Percentiles rank a stretch among this genome's conserved stretches.
Evolutionary conservation across 2,888 invertebrate species (phyloP).

Genomic region (Caradrina clavipalpis): DNA sequence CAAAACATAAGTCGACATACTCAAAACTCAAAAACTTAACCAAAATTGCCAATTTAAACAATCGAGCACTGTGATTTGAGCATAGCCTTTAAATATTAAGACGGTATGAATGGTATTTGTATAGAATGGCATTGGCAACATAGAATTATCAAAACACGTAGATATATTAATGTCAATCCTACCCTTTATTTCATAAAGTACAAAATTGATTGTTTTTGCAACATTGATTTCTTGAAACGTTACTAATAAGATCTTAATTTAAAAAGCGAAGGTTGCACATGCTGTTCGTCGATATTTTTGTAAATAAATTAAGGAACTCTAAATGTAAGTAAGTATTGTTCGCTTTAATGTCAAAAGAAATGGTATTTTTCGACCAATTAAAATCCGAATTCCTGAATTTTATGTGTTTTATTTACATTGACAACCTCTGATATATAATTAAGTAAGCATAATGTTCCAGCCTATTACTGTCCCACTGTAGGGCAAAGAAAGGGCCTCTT

Average conservation of each 20-base stretch:
- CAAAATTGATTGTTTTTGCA: neutral
- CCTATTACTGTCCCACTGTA: no score
- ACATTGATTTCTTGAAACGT: neutral
- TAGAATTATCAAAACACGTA: neutral
- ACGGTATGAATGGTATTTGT: neutral
- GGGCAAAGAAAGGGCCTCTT: no score
- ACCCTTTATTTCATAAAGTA: neutral
- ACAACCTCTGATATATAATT: neutral
- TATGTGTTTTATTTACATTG: slow-evolving; percentile 28
- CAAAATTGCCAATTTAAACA: no score
- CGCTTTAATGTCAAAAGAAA: slow-evolving; percentile 57
- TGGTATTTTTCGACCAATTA: slow-evolving; percentile 75
- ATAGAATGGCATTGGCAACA: slow-evolving; percentile 7
- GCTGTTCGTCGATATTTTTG: slow-evolving; percentile 44
- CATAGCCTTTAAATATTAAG: neutral
- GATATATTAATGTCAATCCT: neutral
- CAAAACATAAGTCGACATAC: no score
- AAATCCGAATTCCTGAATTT: slow-evolving; percentile 72
- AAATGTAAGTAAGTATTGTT: slow-evolving; percentile 41
- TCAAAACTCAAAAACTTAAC: no score
- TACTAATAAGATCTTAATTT: neutral
- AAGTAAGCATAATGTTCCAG: no score
- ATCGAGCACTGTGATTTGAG: slow-evolving; percentile 14
- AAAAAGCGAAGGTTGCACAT: neutral
- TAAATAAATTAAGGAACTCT: slow-evolving; percentile 37